Evolutionary conservation across 2,113 vertebrate genomes (phyloP), one percentile per base, ranked within the genome.

Genomic region (Cyprinus carpio): DNA sequence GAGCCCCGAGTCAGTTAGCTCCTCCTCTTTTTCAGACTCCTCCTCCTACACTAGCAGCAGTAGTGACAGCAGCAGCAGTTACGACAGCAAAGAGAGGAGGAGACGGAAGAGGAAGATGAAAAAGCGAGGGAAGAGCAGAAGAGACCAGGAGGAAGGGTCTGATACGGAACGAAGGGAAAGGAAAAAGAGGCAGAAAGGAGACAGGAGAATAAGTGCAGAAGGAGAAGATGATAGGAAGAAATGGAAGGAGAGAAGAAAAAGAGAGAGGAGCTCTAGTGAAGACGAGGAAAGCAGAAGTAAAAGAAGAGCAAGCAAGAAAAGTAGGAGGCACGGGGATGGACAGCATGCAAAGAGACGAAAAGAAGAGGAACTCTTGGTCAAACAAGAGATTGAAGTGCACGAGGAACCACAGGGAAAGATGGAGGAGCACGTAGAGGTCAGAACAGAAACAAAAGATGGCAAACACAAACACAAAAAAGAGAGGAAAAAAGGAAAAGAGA

Each of bases 381-480:
- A 87, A 71, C 91, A 89, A n/a, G 72, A 84, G 2, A 92, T 46
- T 18, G 82, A 78, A 23, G 85, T 75, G 10, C 69, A 29, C 7
- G 67, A 84, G 58, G 72, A 37, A 71, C 27, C 4, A 10, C 23
- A 58, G 23, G 89, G 89, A 1, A 0, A 37, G 15, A 87, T 79
- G 31, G 79, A 90, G 74, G 23, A 80, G 23, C 84, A 87, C 72
- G 86, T 90, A 86, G 92, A 89, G 77, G 87, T 90, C 69, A 94
- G 87, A 75, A 91, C 86, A 43, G 93, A 92, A 78, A 89, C 78
- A 4, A 94, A 92, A 79, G 76, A 91, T 1, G 87, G 83, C 13
- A 95, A 90, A 88, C 10, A 82, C 49, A 96, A 93, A 89, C 91
- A 56, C 58, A 94, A 89, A 87, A 96, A 92, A 89, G 90, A 94